These are phyloP conservation scores for Arothron firmamentum DNA, from an alignment of 2,113 vertebrate genomes.

Conservation along the genomic window DNA sequence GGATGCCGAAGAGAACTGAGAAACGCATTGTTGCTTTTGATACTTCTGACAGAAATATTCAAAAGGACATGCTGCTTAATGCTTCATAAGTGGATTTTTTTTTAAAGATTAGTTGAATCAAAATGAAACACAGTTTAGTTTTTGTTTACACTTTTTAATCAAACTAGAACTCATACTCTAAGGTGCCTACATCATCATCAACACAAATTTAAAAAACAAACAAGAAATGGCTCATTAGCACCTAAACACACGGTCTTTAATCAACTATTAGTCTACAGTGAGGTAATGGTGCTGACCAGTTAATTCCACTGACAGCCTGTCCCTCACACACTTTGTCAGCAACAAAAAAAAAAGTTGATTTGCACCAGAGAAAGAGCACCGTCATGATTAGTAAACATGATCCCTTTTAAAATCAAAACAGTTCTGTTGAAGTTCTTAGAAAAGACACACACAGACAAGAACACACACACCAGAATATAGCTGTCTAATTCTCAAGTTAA, in stretches of 20 bases:
- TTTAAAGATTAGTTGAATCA: background rate
- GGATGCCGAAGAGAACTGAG: too few relatives aligned
- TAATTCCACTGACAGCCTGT: background rate
- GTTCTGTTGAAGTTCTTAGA: too few relatives aligned
- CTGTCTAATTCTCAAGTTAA: too few relatives aligned
- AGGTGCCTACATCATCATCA: background rate
- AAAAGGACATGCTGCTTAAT: too few relatives aligned
- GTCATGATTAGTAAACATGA: too few relatives aligned
- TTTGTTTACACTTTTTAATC: background rate
- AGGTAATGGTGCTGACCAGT: conserved; percentile 27
- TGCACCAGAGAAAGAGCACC: too few relatives aligned
- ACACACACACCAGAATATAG: too few relatives aligned
- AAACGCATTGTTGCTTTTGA: too few relatives aligned
- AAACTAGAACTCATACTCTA: conserved; percentile 1
- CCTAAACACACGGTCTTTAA: conserved; percentile 15
- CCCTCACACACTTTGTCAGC: background rate
- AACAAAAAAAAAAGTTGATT: background rate
- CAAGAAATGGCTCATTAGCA: background rate
- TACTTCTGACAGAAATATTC: too few relatives aligned
- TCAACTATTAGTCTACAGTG: conserved; percentile 1
- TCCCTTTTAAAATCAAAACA: too few relatives aligned
- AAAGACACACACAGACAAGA: too few relatives aligned
- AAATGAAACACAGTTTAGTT: background rate
- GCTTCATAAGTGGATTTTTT: too few relatives aligned
- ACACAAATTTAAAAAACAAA: conserved; percentile 4